phyloP scores from a whole-genome alignment of 2,888 invertebrate species.

The Eledona agricola region DNA sequence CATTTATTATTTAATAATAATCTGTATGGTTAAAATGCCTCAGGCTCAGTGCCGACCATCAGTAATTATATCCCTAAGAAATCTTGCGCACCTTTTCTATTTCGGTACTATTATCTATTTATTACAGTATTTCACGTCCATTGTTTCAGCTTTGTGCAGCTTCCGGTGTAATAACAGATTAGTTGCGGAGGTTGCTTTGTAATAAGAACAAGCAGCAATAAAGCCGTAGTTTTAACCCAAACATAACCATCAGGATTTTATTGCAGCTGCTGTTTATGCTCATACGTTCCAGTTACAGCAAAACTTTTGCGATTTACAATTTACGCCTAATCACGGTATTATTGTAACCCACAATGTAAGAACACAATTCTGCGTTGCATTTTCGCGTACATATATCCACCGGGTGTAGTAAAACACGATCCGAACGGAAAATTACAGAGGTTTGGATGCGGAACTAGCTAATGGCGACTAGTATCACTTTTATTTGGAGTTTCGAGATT shows the following conservation, averaged over 20 bases:
- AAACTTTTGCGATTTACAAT: constrained; percentile 1
- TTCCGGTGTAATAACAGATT: constrained; percentile 1
- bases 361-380: no score
- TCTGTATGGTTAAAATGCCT: no score
- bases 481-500: constrained; percentile 6
- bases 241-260: constrained; percentile 6
- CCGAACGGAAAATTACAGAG: constrained; percentile 22
- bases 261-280: no score
- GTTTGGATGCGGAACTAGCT: constrained; percentile 7
- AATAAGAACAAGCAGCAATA: constrained; percentile 4
- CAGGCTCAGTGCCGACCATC: no score
- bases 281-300: constrained; percentile 1
- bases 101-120: no score
- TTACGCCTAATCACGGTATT: constrained; percentile 1
- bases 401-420: constrained; percentile 17
- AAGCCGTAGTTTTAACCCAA: constrained; percentile 4
- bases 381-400: constrained; percentile 12
- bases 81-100: no score
- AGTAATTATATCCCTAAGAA: no score
- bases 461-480: constrained; percentile 8
- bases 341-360: no score
- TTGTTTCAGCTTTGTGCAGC: no score
- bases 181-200: constrained; percentile 1
- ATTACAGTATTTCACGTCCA: no score
- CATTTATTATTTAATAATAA: no score